phyloP scores from a whole-genome alignment of 2,113 vertebrate species.

The Beaufortia kweichowensis region DNA sequence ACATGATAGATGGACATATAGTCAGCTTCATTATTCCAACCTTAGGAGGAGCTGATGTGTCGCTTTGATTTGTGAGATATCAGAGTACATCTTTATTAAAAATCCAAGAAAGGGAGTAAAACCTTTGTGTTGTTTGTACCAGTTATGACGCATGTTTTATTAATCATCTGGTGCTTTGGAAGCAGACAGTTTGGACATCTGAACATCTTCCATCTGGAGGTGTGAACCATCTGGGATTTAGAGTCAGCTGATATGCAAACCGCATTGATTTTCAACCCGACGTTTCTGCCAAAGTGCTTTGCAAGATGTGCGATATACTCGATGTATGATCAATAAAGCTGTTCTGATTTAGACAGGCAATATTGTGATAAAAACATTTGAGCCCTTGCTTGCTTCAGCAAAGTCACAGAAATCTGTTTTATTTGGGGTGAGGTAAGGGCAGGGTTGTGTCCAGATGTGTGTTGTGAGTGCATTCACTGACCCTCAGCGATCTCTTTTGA shows the following conservation, averaged over 20 bases:
- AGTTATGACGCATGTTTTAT: too few relatives aligned
- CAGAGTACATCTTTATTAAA: slow-evolving; percentile 7
- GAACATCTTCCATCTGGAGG: slow-evolving; percentile 16
- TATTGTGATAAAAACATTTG: not conserved
- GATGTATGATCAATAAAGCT: not conserved
- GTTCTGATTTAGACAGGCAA: not conserved
- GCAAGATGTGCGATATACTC: not conserved
- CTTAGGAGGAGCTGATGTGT: not conserved
- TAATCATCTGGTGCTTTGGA: too few relatives aligned
- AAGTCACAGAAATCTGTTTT: slow-evolving; percentile 8
- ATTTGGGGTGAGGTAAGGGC: slow-evolving; percentile 20
- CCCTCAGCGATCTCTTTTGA: slow-evolving; percentile 30
- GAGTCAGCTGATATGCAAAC: slow-evolving; percentile 32
- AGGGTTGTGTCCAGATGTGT: slow-evolving; percentile 42
- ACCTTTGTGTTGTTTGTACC: slow-evolving; percentile 11
- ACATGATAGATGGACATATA: slow-evolving; percentile 40
- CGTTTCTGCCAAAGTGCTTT: not conserved
- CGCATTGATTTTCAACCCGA: slow-evolving; percentile 23
- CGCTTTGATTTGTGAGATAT: slow-evolving; percentile 18
- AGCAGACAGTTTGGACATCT: not conserved
- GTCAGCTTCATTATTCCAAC: not conserved
- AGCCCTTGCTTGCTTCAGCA: not conserved
- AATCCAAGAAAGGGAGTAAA: not conserved
- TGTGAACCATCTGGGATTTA: slow-evolving; percentile 24
- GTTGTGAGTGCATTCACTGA: slow-evolving; percentile 19